Percentiles rank a stretch among this genome's conserved stretches.
phyloP scores from a whole-genome alignment of 2,113 vertebrate genomes.

The Oceanodroma tethys region DNA sequence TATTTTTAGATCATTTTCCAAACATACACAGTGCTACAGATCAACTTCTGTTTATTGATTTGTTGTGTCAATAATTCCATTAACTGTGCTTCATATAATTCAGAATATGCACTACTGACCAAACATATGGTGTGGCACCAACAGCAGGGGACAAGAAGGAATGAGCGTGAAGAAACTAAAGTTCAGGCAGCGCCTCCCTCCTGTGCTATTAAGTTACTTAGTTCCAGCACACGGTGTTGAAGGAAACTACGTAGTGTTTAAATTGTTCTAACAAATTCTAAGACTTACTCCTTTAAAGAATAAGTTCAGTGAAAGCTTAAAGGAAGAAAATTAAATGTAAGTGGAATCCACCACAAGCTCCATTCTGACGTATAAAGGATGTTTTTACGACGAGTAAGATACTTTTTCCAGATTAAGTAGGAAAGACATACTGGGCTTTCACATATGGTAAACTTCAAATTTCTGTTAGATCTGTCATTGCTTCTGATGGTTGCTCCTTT shows the following conservation, averaged over 20 bases:
- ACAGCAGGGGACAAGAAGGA: constrained; percentile 28
- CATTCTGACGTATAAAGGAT: background rate
- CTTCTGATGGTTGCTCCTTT: background rate
- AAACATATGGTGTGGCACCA: constrained; percentile 40
- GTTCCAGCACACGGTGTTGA: background rate
- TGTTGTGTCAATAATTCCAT: constrained; percentile 57
- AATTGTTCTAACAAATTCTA: background rate
- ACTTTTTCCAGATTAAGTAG: background rate
- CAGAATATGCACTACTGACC: constrained; percentile 25
- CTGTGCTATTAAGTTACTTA: constrained; percentile 52
- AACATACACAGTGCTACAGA: background rate
- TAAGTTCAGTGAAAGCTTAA: background rate
- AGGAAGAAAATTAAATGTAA: background rate
- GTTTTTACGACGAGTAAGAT: background rate
- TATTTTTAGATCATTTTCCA: constrained; percentile 65
- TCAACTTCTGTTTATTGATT: constrained; percentile 64
- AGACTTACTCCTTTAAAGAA: background rate
- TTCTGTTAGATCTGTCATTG: background rate
- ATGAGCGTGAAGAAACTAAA: constrained; percentile 35
- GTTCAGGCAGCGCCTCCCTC: constrained; percentile 26
- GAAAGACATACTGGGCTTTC: background rate
- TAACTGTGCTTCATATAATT: constrained; percentile 48
- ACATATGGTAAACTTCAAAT: background rate
- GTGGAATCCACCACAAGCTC: background rate
- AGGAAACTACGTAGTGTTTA: background rate